Evolutionary conservation across 1,140 invertebrate species (phyloP).

Genomic region (Chlorops oryzae): DNA sequence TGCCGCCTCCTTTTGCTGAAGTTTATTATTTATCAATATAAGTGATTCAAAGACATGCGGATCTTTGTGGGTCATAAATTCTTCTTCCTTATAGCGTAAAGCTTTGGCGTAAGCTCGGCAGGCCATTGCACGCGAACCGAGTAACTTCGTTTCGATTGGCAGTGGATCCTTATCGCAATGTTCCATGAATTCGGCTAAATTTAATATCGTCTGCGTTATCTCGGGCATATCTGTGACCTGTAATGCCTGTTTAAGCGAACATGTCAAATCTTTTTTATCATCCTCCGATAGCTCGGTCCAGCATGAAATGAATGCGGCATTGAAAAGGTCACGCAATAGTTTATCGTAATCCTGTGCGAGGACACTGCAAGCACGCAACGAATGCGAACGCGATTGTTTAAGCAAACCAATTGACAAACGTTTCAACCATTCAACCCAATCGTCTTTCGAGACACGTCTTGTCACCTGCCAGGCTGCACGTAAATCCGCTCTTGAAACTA

Average conservation of each 20-base stretch:
- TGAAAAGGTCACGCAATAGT: constrained; percentile 90
- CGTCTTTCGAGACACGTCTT: constrained; percentile 88
- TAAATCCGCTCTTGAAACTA: constrained; percentile 75
- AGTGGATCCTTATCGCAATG: constrained; percentile 95
- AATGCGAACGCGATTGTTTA: constrained; percentile 92
- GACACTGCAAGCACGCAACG: constrained; percentile 82
- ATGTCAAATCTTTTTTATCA: constrained; percentile 80
- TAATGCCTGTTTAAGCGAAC: constrained; percentile 81
- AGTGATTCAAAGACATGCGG: constrained; percentile 85
- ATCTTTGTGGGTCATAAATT: constrained; percentile 63
- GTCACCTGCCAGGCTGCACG: constrained; percentile 87
- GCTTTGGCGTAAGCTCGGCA: constrained; percentile 91
- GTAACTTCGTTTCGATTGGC: constrained; percentile 77
- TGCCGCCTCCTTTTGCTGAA: constrained; percentile 97
- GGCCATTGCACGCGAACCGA: constrained; percentile 76
- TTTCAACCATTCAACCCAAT: constrained; percentile 96
- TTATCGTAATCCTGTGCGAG: constrained; percentile 92
- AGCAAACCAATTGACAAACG: constrained; percentile 87
- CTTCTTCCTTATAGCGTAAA: constrained; percentile 96
- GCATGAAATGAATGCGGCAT: constrained; percentile 97
- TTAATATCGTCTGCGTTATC: constrained; percentile 94
- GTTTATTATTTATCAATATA: constrained; percentile 97
- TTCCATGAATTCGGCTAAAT: constrained; percentile 99
- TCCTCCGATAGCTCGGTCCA: constrained; percentile 89
- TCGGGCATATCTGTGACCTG: constrained; percentile 91